These are phyloP conservation scores for Aspidiotus destructor DNA, from an alignment of 2,888 invertebrate genomes.

Conservation along the genomic window DNA sequence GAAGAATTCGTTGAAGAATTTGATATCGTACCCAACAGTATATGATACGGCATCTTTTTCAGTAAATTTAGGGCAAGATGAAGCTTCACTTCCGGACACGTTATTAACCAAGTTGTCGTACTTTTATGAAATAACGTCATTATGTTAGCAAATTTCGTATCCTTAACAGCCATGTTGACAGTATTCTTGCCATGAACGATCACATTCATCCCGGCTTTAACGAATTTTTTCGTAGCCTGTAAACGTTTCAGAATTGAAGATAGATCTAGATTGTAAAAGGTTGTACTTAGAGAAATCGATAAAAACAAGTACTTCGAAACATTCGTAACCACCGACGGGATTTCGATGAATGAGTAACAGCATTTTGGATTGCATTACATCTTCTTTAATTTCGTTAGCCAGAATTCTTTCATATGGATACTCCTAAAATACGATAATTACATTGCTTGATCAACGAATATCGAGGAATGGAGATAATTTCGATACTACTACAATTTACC, in stretches of 20 bases:
- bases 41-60: not conserved
- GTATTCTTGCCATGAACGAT: not conserved
- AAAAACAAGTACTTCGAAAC: not conserved
- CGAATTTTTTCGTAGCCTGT: not conserved
- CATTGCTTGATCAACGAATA: not conserved
- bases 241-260: not conserved
- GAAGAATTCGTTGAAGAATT: not conserved
- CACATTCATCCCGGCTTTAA: not conserved
- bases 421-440: not conserved
- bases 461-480: not conserved
- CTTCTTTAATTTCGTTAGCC: not conserved
- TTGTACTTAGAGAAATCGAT: not conserved
- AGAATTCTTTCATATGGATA: constrained; percentile 13
- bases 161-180: not conserved
- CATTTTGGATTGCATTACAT: not conserved
- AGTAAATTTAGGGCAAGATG: not conserved
- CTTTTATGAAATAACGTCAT: not conserved
- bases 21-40: not conserved
- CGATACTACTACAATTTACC: no score
- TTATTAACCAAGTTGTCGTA: not conserved
- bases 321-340: not conserved
- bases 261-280: not conserved
- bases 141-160: not conserved
- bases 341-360: not conserved
- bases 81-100: not conserved